phyloP scores from a whole-genome alignment of 2,113 vertebrate genomes.

The Solea senegalensis region DNA sequence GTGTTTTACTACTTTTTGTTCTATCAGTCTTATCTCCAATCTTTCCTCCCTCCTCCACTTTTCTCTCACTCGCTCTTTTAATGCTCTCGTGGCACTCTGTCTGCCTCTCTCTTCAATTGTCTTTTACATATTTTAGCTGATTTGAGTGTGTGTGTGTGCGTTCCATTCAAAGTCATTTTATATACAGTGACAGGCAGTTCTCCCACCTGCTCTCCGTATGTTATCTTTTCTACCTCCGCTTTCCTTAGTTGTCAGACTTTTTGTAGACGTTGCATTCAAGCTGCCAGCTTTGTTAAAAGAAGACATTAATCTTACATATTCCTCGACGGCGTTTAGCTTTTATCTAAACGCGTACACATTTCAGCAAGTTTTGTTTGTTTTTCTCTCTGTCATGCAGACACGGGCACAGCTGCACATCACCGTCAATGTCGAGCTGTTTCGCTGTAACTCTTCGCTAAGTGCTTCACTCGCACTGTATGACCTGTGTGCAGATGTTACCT shows the following conservation, averaged over 20 bases:
- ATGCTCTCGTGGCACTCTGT: conserved; percentile 9
- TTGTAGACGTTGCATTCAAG: background rate
- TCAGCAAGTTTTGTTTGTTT: conserved; percentile 19
- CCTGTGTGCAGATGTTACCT: background rate
- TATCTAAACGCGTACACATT: conserved; percentile 11
- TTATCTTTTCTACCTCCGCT: background rate
- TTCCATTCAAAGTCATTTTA: conserved; percentile 19
- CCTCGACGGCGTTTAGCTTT: background rate
- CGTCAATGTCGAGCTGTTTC: conserved; percentile 39
- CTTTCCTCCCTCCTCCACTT: conserved; percentile 27
- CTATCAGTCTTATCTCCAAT: conserved; percentile 39
- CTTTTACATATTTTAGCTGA: conserved; percentile 6
- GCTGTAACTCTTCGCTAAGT: conserved; percentile 29
- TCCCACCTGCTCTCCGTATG: background rate
- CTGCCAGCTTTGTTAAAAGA: background rate
- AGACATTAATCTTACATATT: conserved; percentile 18
- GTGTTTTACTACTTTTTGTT: conserved; percentile 63
- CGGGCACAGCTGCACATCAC: conserved; percentile 23
- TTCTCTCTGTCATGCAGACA: conserved; percentile 3
- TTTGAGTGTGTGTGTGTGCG: background rate
- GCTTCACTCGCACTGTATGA: conserved; percentile 12
- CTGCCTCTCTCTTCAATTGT: conserved; percentile 14
- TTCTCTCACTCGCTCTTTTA: conserved; percentile 22
- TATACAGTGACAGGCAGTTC: background rate
- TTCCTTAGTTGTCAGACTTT: background rate